Base-by-base conservation (phyloP, 2,797 vertebrate species). In the Rousettus madagascariensis region DNA sequence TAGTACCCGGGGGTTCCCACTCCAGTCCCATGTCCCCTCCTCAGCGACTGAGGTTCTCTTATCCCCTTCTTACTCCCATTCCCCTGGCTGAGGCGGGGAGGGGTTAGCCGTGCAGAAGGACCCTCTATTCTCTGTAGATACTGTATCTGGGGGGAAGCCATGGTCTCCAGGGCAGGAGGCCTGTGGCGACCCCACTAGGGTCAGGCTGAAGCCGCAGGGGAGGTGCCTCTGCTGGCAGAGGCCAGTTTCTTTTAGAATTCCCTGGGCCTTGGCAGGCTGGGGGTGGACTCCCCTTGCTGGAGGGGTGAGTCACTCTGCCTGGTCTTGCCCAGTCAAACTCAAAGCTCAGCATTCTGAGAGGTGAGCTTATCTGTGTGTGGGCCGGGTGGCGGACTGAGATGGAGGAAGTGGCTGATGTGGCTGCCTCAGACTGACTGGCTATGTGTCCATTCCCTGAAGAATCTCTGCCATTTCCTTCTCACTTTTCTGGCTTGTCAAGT, bases 401-500 rank as follows among this genome's bases (percentile, higher is more conserved):
- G 30, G 85, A 92, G 94, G 96, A 95, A 89, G 75, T 61, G 46
- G 74, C 66, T 20, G 30, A 5, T 10, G 36, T n/a, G 63, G 83
- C n/a, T 63, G 13, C 28, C 68, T 77, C 4, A 4, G 43, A 53
- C 51, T 1, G 15, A 66, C 3, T 10, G 30, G 71, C 53, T 33
- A 22, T 6, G 46, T 38, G 33, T 75, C 82, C 69, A 22, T 30
- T 89, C 59, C 61, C 78, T 2, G 0, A 28, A 93, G 84, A 95
- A 96, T 66, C 94, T 80, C 17, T 88, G 90, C 33, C 41, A 55
- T 69, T 96, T 95, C 92, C 78, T 74, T 85, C 43, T 33, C 2
- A 7, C 6, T 22, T 26, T 26, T 30, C 36, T 4, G 24, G 87
- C 57, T 49, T 17, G 53, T 79, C 69, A 66, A 78, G n/a, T 8